Evolutionary conservation across 2,797 vertebrate species (phyloP), one percentile per base, ranked within the genome.

Genomic region (Acipenser transmontanus): DNA sequence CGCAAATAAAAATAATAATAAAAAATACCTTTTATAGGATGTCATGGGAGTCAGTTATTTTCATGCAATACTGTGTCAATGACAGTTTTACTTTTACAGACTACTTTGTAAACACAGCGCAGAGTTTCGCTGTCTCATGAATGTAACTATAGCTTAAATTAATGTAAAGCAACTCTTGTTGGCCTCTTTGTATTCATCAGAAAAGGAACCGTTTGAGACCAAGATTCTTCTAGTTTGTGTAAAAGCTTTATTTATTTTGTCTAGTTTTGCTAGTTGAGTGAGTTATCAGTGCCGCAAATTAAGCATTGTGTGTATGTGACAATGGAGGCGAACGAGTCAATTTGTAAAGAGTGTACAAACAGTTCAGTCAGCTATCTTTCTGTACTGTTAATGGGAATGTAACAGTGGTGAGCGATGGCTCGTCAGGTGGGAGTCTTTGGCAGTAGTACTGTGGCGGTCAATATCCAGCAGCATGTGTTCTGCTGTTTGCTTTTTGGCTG

Each of bases 221-320:
- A 61, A 66, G 65, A 61, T 48, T 66, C 60, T 66, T 48, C 50
- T 14, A 7, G 67, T 76, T 73, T 76, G 72, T 71, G 62, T 66
- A 73, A 52, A 52, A 52, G 12, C 54, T 13, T 57, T 57, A 34
- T 34, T 34, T 34, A 34, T 34, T 57, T 13, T n/a, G 54, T n/a
- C 1, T 57, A 13, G 54, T 13, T 57, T 57, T 57, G 6, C 1
- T 11, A 67, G 12, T 47, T 7, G 47, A 67, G 49, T 47, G 20
- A 1, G 9, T 62, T 54, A 54, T 67, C 10, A 13, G 0, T 8
- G 11, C 8, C 61, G 49, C 60, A 67, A 62, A 67, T 67, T 7
- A 67, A 62, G 56, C 20, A 11, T 34, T 34, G 34, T 34, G 34
- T 34, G 34, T 50, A 14, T 47, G 60, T 62, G 50, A 60, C 10